Conservation (phyloP, 2,888 invertebrate genomes). For the Nomada ferruginata region DNA sequence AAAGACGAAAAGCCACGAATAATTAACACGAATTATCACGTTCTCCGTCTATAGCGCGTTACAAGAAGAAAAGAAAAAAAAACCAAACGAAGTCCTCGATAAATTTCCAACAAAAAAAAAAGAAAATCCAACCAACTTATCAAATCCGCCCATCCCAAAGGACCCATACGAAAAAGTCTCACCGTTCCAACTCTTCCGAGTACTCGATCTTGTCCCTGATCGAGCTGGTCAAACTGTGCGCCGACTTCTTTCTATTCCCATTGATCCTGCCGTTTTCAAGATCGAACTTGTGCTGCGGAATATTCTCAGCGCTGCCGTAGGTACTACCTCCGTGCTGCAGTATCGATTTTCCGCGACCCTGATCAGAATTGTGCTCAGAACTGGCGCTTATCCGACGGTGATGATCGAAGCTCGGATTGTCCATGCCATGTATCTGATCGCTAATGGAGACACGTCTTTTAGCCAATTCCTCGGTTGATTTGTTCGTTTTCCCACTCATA, state of each 20-base stretch:
- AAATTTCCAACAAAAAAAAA: neutral
- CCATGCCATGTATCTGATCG: slow-evolving; percentile 80
- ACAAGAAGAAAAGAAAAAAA: neutral
- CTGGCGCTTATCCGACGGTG: slow-evolving; percentile 78
- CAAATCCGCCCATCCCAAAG: neutral
- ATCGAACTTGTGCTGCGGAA: slow-evolving; percentile 80
- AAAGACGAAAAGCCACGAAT: no score
- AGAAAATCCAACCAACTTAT: neutral
- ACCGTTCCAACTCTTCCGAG: slow-evolving; percentile 80
- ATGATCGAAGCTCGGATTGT: slow-evolving; percentile 81
- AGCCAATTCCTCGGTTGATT: slow-evolving; percentile 67
- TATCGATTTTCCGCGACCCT: slow-evolving; percentile 79
- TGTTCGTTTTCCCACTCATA: slow-evolving; percentile 56
- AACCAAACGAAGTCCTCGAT: neutral
- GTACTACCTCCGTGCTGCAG: slow-evolving; percentile 77
- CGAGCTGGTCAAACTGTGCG: slow-evolving; percentile 81
- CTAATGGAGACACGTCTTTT: slow-evolving; percentile 81
- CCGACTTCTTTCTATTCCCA: slow-evolving; percentile 79
- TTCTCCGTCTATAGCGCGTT: neutral
- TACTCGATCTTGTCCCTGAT: slow-evolving; percentile 83
- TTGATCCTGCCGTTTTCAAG: slow-evolving; percentile 79
- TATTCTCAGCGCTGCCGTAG: slow-evolving; percentile 80
- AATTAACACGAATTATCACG: no score
- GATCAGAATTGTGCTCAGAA: slow-evolving; percentile 78
- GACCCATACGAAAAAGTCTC: slow-evolving; percentile 29